These are phyloP conservation scores for Phthorimaea operculella DNA, from an alignment of 1,140 invertebrate genomes.

Conservation along the genomic window DNA sequence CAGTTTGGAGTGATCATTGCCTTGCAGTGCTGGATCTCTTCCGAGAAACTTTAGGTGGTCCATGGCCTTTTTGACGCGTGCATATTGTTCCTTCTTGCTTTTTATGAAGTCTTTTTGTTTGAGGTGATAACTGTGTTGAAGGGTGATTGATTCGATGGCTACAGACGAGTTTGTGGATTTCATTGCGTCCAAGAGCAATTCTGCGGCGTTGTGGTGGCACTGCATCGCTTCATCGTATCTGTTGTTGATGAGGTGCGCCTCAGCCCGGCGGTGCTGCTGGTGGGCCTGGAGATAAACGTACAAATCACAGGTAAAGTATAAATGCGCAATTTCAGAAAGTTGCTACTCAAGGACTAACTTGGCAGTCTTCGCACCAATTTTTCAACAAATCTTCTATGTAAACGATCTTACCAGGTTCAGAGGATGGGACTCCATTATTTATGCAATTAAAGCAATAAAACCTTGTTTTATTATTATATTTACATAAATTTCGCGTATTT, in stretches of 20 bases:
- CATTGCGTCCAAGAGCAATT: slow-evolving; percentile 69
- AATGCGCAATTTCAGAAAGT: background rate
- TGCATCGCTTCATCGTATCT: slow-evolving; percentile 73
- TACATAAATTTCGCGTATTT: too few relatives aligned
- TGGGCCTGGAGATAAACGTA: slow-evolving; percentile 67
- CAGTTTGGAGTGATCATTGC: slow-evolving; percentile 58
- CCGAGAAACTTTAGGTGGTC: slow-evolving; percentile 62
- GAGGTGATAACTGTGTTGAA: slow-evolving; percentile 73
- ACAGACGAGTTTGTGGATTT: slow-evolving; percentile 63
- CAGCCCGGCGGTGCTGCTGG: slow-evolving; percentile 72
- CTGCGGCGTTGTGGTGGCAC: slow-evolving; percentile 72
- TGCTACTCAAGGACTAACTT: too few relatives aligned
- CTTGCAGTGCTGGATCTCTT: slow-evolving; percentile 48
- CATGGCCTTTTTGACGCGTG: slow-evolving; percentile 68
- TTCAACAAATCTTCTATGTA: too few relatives aligned
- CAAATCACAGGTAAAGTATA: background rate
- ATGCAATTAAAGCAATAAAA: slow-evolving; percentile 2
- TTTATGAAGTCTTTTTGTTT: slow-evolving; percentile 69
- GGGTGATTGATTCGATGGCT: slow-evolving; percentile 70
- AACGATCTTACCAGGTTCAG: slow-evolving; percentile 49
- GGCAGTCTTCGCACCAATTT: too few relatives aligned
- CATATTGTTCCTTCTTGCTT: slow-evolving; percentile 70
- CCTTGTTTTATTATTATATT: too few relatives aligned
- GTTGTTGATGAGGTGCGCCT: slow-evolving; percentile 68
- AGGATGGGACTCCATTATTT: slow-evolving; percentile 53